These are phyloP conservation scores for Isurus oxyrinchus DNA, from an alignment of 2,113 vertebrate species.

Conservation along the genomic window DNA sequence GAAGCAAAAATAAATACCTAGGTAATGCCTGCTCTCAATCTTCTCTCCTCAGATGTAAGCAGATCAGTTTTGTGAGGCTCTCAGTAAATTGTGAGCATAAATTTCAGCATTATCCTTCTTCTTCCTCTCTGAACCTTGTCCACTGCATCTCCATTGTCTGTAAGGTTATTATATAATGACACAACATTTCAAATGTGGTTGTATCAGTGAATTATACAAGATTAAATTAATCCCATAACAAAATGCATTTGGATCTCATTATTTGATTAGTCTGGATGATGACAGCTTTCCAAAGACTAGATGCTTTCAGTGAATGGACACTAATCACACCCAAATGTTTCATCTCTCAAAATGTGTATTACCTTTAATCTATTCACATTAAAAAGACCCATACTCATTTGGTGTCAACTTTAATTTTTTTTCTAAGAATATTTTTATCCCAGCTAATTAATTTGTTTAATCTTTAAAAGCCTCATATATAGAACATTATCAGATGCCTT, in stretches of 20 bases:
- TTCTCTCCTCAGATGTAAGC: neutral
- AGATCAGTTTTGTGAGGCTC: neutral
- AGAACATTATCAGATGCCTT: neutral
- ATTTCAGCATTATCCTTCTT: conserved; percentile 1
- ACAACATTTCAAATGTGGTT: conserved; percentile 1
- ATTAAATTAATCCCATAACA: conserved; percentile 6
- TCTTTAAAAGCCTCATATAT: neutral
- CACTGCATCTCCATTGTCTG: neutral
- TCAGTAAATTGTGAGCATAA: neutral
- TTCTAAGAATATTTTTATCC: neutral
- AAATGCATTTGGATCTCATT: conserved; percentile 20
- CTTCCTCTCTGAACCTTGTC: neutral
- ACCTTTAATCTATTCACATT: neutral
- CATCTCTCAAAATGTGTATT: neutral
- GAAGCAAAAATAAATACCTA: neutral
- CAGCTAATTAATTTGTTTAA: neutral
- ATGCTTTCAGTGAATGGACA: conserved; percentile 3
- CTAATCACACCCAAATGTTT: conserved; percentile 1
- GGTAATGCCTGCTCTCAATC: neutral
- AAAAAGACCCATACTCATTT: neutral
- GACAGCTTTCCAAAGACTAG: neutral
- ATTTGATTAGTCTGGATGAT: conserved; percentile 5
- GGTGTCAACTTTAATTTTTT: neutral
- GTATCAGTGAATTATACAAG: neutral
- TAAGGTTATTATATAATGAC: neutral